A percentile compares a stretch with the other conserved stretches of the same genome.
Evolutionary conservation across 2,113 vertebrate genomes (phyloP).

Genomic region (Odontophorus gujanensis): DNA sequence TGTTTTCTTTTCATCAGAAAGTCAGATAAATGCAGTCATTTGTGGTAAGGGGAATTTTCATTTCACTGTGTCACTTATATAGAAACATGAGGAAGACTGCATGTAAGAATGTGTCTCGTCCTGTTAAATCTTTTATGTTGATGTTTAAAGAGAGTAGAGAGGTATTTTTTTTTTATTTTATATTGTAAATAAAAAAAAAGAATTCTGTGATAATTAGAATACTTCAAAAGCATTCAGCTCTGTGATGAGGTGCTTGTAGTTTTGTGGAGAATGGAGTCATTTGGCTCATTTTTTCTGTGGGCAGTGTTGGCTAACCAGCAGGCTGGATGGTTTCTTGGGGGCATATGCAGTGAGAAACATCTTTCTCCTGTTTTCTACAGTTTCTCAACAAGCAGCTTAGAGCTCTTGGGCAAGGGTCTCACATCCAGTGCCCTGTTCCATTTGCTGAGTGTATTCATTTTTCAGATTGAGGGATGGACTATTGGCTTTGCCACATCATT

Average conservation of each 20-base stretch:
- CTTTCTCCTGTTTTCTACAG: background rate
- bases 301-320: background rate
- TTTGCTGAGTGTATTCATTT: background rate
- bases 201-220: background rate
- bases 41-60: background rate
- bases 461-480: background rate
- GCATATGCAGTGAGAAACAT: background rate
- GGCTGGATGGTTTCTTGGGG: background rate
- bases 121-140: background rate
- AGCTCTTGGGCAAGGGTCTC: background rate
- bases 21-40: background rate
- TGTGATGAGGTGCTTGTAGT: background rate
- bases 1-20: constrained; percentile 12
- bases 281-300: background rate
- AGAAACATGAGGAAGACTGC: background rate
- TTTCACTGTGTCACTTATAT: background rate
- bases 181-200: background rate
- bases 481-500: background rate
- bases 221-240: background rate
- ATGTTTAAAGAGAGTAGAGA: background rate
- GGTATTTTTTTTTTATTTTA: background rate
- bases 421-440: background rate
- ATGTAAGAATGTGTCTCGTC: background rate
- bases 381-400: background rate
- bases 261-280: background rate